These are phyloP conservation scores for Epirrhoe alternata DNA, from an alignment of 2,888 invertebrate genomes.

Conservation along the genomic window DNA sequence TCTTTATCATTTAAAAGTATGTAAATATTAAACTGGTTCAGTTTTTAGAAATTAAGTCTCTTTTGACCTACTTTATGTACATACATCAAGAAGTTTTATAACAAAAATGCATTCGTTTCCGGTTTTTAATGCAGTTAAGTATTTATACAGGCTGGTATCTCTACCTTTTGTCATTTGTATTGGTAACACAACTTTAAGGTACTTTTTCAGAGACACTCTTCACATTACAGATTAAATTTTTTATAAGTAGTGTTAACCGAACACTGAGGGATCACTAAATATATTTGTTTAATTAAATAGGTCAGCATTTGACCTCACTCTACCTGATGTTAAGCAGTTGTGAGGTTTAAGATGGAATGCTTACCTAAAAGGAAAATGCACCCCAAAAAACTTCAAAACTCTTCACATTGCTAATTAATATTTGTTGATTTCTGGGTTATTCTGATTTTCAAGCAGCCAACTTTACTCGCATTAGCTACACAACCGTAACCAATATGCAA, in stretches of 20 bases:
- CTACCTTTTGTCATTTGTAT: no score
- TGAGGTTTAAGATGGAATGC: no score
- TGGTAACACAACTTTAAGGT: neutral
- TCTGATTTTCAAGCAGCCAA: neutral
- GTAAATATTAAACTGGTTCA: neutral
- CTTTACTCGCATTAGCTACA: constrained; percentile 1
- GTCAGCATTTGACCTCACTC: no score
- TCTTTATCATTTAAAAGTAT: no score
- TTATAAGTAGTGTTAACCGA: no score
- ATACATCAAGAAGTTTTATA: neutral
- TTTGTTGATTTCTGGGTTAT: neutral
- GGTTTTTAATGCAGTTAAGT: neutral
- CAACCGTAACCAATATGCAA: constrained; percentile 11
- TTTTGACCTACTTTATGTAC: neutral
- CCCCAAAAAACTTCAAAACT: no score
- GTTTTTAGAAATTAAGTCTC: neutral
- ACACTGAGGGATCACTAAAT: no score
- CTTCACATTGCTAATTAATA: constrained; percentile 3
- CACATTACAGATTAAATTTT: neutral
- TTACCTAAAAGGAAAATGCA: no score
- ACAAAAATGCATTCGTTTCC: constrained; percentile 1
- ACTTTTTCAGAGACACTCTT: constrained; percentile 2
- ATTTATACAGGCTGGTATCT: neutral
- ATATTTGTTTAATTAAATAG: no score
- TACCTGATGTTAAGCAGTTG: no score